A percentile compares a stretch with the other conserved stretches of the same genome.
These are phyloP conservation scores for Aplodontia rufa DNA, from an alignment of 2,113 vertebrate species.

Conservation along the genomic window DNA sequence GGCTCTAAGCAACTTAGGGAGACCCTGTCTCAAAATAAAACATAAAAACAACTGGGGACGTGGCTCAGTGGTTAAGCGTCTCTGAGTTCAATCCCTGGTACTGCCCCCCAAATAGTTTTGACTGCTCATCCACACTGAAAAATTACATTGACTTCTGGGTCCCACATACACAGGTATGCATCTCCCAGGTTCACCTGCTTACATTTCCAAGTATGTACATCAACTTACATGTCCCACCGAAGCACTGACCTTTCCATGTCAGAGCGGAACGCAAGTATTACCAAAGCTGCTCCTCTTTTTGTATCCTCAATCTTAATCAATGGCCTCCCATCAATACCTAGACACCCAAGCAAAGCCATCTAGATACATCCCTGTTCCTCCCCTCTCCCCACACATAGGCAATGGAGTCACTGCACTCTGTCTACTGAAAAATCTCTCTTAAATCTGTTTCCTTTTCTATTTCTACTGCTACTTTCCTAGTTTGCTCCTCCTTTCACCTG, in stretches of 20 bases:
- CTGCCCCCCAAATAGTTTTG: too few relatives aligned
- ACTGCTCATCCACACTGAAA: neutral
- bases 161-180: neutral
- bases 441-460: neutral
- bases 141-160: neutral
- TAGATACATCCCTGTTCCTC: neutral
- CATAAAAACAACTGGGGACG: too few relatives aligned
- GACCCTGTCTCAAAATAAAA: too few relatives aligned
- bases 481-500: neutral
- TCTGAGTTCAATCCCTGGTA: too few relatives aligned
- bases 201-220: neutral
- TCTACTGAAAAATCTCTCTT: neutral
- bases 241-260: neutral
- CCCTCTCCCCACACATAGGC: neutral
- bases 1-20: too few relatives aligned
- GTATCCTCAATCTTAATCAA: neutral
- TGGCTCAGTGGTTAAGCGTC: too few relatives aligned
- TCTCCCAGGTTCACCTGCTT: neutral
- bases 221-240: neutral
- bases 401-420: neutral
- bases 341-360: neutral
- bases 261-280: neutral
- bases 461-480: neutral
- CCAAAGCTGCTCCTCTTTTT: neutral
- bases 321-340: neutral